Conservation (phyloP, 1,140 invertebrate species). For the Zaprionus taronus region DNA sequence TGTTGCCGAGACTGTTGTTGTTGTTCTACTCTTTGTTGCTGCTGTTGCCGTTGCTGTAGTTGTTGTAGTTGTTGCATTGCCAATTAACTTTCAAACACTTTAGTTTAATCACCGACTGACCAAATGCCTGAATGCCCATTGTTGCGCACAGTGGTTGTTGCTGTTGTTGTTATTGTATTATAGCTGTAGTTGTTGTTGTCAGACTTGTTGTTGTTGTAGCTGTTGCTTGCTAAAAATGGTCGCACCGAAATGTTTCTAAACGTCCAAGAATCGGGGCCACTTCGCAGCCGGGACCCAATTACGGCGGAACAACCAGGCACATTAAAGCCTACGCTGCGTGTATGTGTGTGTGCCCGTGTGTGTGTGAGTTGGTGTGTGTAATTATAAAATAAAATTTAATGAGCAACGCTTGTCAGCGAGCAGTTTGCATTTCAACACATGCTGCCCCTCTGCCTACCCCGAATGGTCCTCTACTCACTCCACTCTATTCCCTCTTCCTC, state of each 20-base stretch:
- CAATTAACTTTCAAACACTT: constrained; percentile 82
- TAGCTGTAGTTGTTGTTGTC: not conserved
- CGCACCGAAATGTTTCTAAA: constrained; percentile 47
- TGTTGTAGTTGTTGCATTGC: constrained; percentile 51
- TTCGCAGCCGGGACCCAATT: constrained; percentile 60
- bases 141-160: constrained; percentile 19
- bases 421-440: constrained; percentile 80
- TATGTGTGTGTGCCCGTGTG: constrained; percentile 37
- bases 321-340: constrained; percentile 55
- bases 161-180: constrained; percentile 14
- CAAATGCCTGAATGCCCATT: constrained; percentile 41
- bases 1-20: constrained; percentile 26
- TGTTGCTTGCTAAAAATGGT: constrained; percentile 50
- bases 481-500: not conserved
- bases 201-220: constrained; percentile 21
- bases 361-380: constrained; percentile 73
- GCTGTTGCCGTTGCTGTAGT: constrained; percentile 12
- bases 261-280: constrained; percentile 35
- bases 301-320: constrained; percentile 50
- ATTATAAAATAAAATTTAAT: constrained; percentile 84
- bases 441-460: constrained; percentile 35
- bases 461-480: not conserved
- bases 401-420: constrained; percentile 73
- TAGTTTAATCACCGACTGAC: constrained; percentile 73
- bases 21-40: constrained; percentile 22